Conservation (phyloP, 2,797 vertebrate species). For the Brachyrhaphis roseni region DNA sequence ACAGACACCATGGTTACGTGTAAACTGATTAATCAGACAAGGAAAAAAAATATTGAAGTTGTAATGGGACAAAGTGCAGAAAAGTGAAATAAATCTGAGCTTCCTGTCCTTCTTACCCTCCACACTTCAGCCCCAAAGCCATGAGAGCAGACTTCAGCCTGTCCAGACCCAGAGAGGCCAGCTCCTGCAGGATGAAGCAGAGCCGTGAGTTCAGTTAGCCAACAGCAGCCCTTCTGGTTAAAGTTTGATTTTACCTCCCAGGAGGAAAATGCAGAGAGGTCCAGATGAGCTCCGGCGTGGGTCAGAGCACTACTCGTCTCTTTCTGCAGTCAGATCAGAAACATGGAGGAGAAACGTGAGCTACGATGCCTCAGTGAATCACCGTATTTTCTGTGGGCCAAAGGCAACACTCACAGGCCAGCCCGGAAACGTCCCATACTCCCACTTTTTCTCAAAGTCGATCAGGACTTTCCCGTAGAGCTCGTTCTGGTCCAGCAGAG, state of each 20-base stretch:
- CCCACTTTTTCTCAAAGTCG: conserved; percentile 99
- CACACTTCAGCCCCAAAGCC: conserved; percentile 96
- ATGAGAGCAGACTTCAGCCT: conserved; percentile 96
- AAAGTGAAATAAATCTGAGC: no score
- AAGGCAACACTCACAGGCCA: conserved; percentile 88
- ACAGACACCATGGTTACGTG: no score
- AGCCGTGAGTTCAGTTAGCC: background rate
- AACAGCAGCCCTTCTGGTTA: fast-evolving
- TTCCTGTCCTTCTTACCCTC: conserved; percentile 85
- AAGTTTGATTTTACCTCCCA: conserved; percentile 89
- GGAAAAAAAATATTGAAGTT: no score
- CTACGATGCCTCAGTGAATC: fast-evolving
- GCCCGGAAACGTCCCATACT: conserved; percentile 92
- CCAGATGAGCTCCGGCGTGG: conserved; percentile 95
- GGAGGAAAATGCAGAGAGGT: conserved; percentile 97
- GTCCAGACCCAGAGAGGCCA: conserved; percentile 97
- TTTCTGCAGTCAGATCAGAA: conserved; percentile 81
- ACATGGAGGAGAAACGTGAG: no score
- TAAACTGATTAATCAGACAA: no score
- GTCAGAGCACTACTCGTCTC: conserved; percentile 97
- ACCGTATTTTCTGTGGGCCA: no score
- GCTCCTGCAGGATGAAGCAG: conserved; percentile 79
- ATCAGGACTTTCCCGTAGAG: conserved; percentile 93
- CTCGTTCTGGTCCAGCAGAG: conserved; percentile 95
- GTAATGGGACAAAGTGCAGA: no score